These are phyloP conservation scores for Brachionus plicatilis DNA, from an alignment of 1,140 invertebrate species.

Conservation along the genomic window DNA sequence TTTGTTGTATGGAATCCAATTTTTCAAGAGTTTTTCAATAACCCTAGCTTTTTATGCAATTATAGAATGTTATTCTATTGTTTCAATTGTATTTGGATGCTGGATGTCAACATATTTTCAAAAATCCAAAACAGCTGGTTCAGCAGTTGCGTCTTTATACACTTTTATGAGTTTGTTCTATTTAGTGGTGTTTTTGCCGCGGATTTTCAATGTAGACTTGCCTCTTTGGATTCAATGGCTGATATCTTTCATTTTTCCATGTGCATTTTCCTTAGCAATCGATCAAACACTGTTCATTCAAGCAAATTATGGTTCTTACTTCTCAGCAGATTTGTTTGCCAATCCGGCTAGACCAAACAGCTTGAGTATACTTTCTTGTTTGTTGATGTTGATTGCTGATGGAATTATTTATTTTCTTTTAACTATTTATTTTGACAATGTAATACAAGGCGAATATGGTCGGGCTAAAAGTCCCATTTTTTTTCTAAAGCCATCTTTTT, in stretches of 20 bases:
- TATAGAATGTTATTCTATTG: conserved; percentile 5
- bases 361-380: conserved; percentile 1
- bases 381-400: conserved; percentile 24
- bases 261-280: conserved; percentile 20
- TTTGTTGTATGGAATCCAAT: conserved; percentile 57
- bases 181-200: conserved; percentile 3
- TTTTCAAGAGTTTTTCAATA: conserved; percentile 13
- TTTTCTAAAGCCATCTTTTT: conserved; percentile 12
- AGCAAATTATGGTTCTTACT: neutral
- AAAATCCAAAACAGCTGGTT: conserved; percentile 40
- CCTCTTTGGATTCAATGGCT: conserved; percentile 10
- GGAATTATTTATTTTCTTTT: conserved; percentile 14
- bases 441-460: conserved; percentile 37
- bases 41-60: neutral
- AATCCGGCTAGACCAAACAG: conserved; percentile 21
- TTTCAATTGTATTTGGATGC: conserved; percentile 15
- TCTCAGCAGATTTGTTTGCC: conserved; percentile 12
- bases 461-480: neutral
- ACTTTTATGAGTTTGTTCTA: conserved; percentile 8
- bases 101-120: conserved; percentile 2
- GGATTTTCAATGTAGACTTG: neutral
- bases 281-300: conserved; percentile 21
- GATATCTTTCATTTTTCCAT: neutral
- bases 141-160: conserved; percentile 1
- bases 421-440: conserved; percentile 33